A percentile compares a stretch with the other conserved stretches of the same genome.
Evolutionary conservation across 2,113 vertebrate species (phyloP).

Genomic region (Corythornis madagascariensis): DNA sequence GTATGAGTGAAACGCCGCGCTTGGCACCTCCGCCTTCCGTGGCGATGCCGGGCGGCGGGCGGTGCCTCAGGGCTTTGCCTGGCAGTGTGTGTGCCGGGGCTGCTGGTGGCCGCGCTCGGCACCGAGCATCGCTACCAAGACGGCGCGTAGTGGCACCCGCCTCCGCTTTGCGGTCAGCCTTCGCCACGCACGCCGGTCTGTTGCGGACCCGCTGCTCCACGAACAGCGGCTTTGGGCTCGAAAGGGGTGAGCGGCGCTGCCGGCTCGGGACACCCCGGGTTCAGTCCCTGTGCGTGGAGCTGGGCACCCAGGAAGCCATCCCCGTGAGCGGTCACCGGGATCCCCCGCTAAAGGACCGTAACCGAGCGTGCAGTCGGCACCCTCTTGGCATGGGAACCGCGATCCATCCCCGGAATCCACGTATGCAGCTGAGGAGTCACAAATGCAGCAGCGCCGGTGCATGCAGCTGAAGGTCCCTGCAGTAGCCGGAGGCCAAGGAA

Average conservation of each 20-base stretch:
- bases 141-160: background rate
- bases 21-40: no score
- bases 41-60: no score
- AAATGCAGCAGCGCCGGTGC: no score
- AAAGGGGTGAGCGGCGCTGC: constrained; percentile 71
- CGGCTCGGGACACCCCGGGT: no score
- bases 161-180: constrained; percentile 80
- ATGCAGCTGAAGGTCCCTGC: background rate
- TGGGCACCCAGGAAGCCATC: background rate
- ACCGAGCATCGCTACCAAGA: no score
- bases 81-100: no score
- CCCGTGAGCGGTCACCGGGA: no score
- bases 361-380: rapidly evolving
- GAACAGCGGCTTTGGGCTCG: constrained; percentile 83
- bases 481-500: background rate
- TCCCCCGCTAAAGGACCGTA: background rate
- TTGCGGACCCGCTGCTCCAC: constrained; percentile 88
- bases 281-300: background rate
- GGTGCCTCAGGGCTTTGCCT: no score
- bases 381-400: rapidly evolving
- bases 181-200: constrained; percentile 84
- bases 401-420: background rate
- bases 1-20: no score
- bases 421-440: background rate
- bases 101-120: no score